phyloP scores from a whole-genome alignment of 2,113 vertebrate genomes.

The Menura novaehollandiae region DNA sequence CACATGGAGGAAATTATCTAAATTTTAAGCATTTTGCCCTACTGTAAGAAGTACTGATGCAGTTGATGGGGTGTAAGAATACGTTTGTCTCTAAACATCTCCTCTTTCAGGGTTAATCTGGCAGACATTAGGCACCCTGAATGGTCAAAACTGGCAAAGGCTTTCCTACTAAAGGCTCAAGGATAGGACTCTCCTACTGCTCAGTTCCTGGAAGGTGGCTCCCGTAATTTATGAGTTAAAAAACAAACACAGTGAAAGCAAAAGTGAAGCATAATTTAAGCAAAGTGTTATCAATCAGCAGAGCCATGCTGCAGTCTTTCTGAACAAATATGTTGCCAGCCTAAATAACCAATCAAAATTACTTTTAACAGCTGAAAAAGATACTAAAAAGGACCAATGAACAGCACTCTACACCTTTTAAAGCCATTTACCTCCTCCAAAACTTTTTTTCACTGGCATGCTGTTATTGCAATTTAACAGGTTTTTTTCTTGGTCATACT shows the following conservation, averaged over 20 bases:
- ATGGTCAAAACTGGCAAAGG: background rate
- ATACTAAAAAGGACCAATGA: background rate
- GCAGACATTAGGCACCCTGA: background rate
- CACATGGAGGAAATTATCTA: background rate
- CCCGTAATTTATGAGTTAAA: background rate
- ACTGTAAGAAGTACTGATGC: background rate
- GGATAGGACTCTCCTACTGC: background rate
- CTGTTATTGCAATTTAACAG: background rate
- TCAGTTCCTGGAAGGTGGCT: background rate
- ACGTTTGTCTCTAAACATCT: background rate
- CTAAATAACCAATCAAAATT: background rate
- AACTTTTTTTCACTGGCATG: background rate
- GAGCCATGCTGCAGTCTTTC: background rate
- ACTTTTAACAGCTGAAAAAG: background rate
- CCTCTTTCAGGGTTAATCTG: background rate
- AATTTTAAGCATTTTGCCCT: background rate
- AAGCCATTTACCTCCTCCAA: background rate
- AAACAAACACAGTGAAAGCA: background rate
- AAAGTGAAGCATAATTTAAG: background rate
- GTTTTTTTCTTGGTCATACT: background rate
- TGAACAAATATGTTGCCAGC: background rate
- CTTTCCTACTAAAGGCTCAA: background rate
- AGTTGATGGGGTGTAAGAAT: background rate
- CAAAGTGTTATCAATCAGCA: background rate
- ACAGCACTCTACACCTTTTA: background rate